Evolutionary conservation across 2,888 invertebrate genomes (phyloP).

Genomic region (Acanthoscelides obtectus): DNA sequence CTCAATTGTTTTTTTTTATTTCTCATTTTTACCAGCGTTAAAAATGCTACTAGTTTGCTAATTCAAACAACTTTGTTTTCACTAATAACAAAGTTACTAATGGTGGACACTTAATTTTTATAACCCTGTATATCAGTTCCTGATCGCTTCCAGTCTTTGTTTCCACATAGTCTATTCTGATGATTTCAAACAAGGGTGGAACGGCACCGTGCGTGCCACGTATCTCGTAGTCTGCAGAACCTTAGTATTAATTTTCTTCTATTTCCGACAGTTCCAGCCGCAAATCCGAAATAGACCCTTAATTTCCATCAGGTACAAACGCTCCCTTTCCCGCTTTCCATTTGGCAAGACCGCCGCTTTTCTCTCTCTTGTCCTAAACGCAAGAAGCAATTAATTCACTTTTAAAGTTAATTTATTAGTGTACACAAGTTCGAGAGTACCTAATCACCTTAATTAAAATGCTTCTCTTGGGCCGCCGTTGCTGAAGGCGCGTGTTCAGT

Average conservation of each 20-base stretch:
- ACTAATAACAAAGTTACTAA: too few relatives aligned
- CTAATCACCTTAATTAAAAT: conserved; percentile 51
- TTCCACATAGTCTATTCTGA: too few relatives aligned
- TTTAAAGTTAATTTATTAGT: conserved; percentile 51
- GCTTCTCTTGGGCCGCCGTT: conserved; percentile 19
- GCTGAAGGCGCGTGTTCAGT: neutral
- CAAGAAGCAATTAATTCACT: conserved; percentile 50
- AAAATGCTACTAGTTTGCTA: too few relatives aligned
- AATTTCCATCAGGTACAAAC: neutral
- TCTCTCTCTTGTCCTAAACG: conserved; percentile 31
- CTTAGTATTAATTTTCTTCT: neutral
- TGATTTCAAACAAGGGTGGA: too few relatives aligned
- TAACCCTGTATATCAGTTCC: too few relatives aligned
- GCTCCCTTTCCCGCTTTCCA: neutral
- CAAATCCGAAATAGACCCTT: neutral
- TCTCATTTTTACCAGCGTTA: too few relatives aligned
- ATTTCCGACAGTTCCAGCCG: neutral
- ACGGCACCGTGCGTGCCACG: too few relatives aligned
- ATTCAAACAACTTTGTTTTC: too few relatives aligned
- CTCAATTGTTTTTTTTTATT: too few relatives aligned
- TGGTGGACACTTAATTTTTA: too few relatives aligned
- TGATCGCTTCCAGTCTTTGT: too few relatives aligned
- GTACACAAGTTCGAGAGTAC: conserved; percentile 41
- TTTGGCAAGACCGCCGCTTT: conserved; percentile 19
- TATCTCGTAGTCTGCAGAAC: too few relatives aligned